Evolutionary conservation across 2,113 vertebrate species (phyloP).

Genomic region (Aramus guarauna): DNA sequence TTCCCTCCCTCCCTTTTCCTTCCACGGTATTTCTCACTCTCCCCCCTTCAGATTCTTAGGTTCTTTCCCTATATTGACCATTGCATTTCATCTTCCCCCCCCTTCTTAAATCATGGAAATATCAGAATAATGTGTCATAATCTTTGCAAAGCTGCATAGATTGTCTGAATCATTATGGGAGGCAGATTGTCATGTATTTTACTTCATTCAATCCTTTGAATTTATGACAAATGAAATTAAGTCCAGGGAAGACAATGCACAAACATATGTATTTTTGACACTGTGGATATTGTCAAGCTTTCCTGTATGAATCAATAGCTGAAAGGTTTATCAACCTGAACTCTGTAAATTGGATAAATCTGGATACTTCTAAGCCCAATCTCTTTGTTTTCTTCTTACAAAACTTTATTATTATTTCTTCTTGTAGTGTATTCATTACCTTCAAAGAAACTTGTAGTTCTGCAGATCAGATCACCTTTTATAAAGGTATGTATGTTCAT

Average conservation of each 20-base stretch:
- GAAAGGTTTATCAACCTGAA: not conserved
- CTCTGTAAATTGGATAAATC: not conserved
- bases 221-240: not conserved
- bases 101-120: not conserved
- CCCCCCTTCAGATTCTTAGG: not conserved
- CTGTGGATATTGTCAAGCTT: not conserved
- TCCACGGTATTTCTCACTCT: not conserved
- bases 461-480: constrained; percentile 91
- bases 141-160: not conserved
- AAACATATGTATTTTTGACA: not conserved
- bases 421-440: constrained; percentile 83
- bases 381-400: not conserved
- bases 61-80: not conserved
- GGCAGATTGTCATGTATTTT: not conserved
- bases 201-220: not conserved
- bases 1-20: not conserved
- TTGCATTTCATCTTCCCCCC: not conserved
- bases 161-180: not conserved
- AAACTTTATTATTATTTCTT: constrained; percentile 8
- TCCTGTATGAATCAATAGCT: not conserved
- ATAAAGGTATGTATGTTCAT: constrained; percentile 81
- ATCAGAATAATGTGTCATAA: not conserved
- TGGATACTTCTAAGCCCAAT: not conserved
- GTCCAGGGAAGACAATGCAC: not conserved
- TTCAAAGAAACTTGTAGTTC: constrained; percentile 84